Evolutionary conservation across 2,797 vertebrate genomes (phyloP).

Genomic region (Ptychobarbus kaznakovi): DNA sequence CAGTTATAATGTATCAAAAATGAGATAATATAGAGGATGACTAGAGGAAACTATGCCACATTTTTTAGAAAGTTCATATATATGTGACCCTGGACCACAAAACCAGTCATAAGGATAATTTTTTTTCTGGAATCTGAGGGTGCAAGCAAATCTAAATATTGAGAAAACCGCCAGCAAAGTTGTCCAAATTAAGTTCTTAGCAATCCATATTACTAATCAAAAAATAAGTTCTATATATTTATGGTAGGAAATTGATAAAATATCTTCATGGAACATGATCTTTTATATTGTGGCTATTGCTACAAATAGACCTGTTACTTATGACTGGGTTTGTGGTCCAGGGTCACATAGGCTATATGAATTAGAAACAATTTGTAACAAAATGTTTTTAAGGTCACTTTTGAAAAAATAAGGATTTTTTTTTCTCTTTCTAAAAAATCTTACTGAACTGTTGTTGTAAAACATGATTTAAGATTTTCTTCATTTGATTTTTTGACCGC

Average conservation of each 20-base stretch:
- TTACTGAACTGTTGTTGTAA: neutral
- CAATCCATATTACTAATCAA: too few species aligned
- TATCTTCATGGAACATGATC: too few species aligned
- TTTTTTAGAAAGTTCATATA: neutral
- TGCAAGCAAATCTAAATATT: too few species aligned
- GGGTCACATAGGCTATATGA: neutral
- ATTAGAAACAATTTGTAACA: neutral
- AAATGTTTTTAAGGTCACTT: neutral
- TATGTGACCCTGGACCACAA: neutral
- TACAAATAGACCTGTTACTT: too few species aligned
- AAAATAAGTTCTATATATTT: too few species aligned
- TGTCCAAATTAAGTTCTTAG: too few species aligned
- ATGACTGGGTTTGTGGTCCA: too few species aligned
- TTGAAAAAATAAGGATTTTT: neutral
- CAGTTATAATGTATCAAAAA: neutral
- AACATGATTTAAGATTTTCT: neutral
- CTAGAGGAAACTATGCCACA: neutral
- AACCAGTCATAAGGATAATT: too few species aligned
- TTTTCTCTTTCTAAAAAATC: neutral
- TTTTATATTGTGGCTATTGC: too few species aligned
- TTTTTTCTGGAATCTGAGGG: too few species aligned
- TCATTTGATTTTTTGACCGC: neutral
- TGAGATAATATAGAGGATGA: neutral
- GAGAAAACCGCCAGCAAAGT: too few species aligned
- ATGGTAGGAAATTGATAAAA: too few species aligned